phyloP scores from a whole-genome alignment of 2,797 vertebrate species.

The Bovichtus variegatus region DNA sequence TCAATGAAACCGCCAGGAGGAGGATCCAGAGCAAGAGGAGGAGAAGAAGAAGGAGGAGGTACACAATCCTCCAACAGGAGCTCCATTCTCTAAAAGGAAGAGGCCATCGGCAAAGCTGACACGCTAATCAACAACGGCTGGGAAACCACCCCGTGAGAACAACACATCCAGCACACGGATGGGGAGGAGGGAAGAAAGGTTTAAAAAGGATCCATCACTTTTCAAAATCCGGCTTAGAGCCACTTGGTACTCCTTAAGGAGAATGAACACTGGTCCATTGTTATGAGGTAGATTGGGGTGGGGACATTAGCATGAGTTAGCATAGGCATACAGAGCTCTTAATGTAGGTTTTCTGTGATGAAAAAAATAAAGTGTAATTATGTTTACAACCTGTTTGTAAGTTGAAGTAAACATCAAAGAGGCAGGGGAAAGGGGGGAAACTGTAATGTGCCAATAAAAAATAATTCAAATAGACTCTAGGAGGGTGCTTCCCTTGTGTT shows the following conservation, averaged over 20 bases:
- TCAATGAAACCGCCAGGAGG: conserved; percentile 79
- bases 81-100: conserved; percentile 74
- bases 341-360: conserved; percentile 29
- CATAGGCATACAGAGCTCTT: conserved; percentile 45
- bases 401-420: conserved; percentile 65
- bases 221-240: conserved; percentile 65
- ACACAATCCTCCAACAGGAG: conserved; percentile 71
- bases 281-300: conserved; percentile 49
- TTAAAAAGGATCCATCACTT: conserved; percentile 65
- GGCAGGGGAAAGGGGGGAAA: conserved; percentile 8
- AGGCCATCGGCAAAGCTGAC: conserved; percentile 74
- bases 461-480: conserved; percentile 46
- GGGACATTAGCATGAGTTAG: conserved; percentile 66
- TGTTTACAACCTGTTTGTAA: conserved; percentile 67
- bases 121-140: conserved; percentile 69
- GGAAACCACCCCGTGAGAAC: conserved; percentile 69
- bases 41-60: conserved; percentile 72
- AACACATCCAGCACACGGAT: conserved; percentile 47
- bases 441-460: conserved; percentile 46
- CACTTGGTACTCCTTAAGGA: conserved; percentile 65
- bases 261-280: conserved; percentile 74
- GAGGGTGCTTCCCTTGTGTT: conserved; percentile 53
- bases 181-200: conserved; percentile 51
- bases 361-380: conserved; percentile 38
- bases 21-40: conserved; percentile 72